Conservation (phyloP, 2,113 vertebrate genomes). For the Caretta caretta region DNA sequence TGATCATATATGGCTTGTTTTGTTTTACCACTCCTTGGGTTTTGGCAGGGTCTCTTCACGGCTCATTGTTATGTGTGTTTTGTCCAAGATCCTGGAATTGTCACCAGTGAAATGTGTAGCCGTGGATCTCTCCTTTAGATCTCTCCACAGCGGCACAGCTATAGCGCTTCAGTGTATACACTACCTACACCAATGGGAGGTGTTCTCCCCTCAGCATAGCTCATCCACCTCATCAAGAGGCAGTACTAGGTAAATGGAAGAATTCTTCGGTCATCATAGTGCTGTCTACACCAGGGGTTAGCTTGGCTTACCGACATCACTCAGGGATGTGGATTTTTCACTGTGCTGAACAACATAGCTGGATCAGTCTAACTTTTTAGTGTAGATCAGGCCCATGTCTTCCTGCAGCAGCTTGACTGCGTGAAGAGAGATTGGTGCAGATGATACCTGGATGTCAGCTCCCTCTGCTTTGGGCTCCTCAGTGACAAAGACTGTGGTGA, state of each 20-base stretch:
- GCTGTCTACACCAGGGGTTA: background rate
- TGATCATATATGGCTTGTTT: background rate
- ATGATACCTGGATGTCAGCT: background rate
- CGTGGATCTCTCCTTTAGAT: background rate
- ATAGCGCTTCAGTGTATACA: background rate
- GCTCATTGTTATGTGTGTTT: background rate
- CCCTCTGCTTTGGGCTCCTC: background rate
- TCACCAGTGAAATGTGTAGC: background rate
- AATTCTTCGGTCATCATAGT: background rate
- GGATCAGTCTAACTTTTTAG: background rate
- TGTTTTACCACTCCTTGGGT: background rate
- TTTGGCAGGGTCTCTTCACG: background rate
- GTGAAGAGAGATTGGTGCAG: background rate
- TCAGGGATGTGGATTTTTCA: background rate
- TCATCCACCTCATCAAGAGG: background rate
- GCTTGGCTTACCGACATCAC: background rate
- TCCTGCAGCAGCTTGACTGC: fast-evolving
- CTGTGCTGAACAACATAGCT: background rate
- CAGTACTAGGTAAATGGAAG: background rate
- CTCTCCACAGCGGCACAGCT: background rate
- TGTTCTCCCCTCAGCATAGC: background rate
- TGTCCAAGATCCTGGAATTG: background rate
- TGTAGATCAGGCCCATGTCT: background rate
- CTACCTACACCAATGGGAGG: background rate
- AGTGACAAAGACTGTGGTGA: background rate